Evolutionary conservation across 2,797 vertebrate genomes (phyloP).

Genomic region (Pseudomugil gertrudae): DNA sequence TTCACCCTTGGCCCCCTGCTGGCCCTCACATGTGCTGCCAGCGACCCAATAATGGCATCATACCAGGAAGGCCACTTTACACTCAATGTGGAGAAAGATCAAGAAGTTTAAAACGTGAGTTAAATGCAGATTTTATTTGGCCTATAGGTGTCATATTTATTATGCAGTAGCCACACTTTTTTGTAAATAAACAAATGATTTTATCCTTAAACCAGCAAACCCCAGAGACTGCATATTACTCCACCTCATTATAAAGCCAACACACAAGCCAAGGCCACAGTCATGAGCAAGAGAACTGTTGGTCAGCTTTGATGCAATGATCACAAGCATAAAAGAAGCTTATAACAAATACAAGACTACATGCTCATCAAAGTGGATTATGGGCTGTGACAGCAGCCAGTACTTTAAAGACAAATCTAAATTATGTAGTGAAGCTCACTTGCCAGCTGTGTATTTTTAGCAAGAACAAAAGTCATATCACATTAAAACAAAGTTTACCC

Average conservation of each 20-base stretch:
- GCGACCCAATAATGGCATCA: constrained; percentile 24
- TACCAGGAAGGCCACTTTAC: constrained; percentile 34
- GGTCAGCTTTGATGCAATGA: constrained; percentile 58
- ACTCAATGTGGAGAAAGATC: background rate
- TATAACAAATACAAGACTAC: constrained; percentile 15
- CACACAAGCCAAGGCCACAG: constrained; percentile 49
- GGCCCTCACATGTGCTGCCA: constrained; percentile 39
- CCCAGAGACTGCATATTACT: constrained; percentile 24
- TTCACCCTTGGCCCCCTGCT: constrained; percentile 50
- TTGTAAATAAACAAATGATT: constrained; percentile 19
- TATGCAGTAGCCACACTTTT: constrained; percentile 10
- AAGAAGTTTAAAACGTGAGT: constrained; percentile 27
- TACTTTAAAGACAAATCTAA: background rate
- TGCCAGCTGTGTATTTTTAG: too few relatives aligned
- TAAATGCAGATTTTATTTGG: constrained; percentile 23
- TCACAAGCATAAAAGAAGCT: constrained; percentile 32
- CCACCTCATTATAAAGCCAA: constrained; percentile 36
- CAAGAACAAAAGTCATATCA: background rate
- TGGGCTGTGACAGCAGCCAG: background rate
- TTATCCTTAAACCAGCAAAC: constrained; percentile 29
- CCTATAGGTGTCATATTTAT: constrained; percentile 27
- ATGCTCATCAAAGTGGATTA: constrained; percentile 12
- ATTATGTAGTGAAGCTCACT: background rate
- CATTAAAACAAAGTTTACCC: background rate
- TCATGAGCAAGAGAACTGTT: constrained; percentile 33